Evolutionary conservation across 2,113 vertebrate genomes (phyloP), one percentile per base, ranked within the genome.

Genomic region (Otis tarda): DNA sequence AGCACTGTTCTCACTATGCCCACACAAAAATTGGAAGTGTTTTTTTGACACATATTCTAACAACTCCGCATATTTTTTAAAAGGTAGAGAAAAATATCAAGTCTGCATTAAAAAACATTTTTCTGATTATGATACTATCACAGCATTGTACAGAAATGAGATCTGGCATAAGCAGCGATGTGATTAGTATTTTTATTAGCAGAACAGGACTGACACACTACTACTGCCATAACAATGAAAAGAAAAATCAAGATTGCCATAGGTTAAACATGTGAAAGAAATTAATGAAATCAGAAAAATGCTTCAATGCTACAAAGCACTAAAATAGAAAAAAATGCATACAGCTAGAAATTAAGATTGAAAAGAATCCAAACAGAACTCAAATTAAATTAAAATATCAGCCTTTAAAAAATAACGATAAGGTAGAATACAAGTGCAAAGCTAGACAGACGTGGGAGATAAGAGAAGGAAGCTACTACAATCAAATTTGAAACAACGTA

Each of bases 331-430:
- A 55, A 68, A 45, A 64, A 22, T 0, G 0, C 33, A 27, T 3
- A n/a, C 7, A 41, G 19, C 9, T 60, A 57, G 11, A 79, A 85
- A 64, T 20, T 4, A 22, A 70, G 37, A 59, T 71, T 37, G 67
- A 87, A 59, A 23, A 33, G 7, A 55, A 39, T 19, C 14, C 59
- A 55, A 92, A 28, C 9, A 64, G 37, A 75, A 9, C 12, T 80
- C 33, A 64, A 79, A 56, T 50, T 39, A 65, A 87, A 81, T 57
- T 12, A 16, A 76, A 80, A 17, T 47, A 14, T 8, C 43, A 37
- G 4, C 3, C n/a, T 25, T 56, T 37, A 2, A 60, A 90, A 43
- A 74, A 10, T 33, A 75, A 28, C 0, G 0, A 9, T 35, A 28
- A 61, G 25, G 49, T 71, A 22, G 31, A 71, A 75, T 20, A 25